A percentile compares a stretch with the other conserved stretches of the same genome.
Evolutionary conservation across 2,797 vertebrate species (phyloP).

Genomic region (Eulemur mongoz): DNA sequence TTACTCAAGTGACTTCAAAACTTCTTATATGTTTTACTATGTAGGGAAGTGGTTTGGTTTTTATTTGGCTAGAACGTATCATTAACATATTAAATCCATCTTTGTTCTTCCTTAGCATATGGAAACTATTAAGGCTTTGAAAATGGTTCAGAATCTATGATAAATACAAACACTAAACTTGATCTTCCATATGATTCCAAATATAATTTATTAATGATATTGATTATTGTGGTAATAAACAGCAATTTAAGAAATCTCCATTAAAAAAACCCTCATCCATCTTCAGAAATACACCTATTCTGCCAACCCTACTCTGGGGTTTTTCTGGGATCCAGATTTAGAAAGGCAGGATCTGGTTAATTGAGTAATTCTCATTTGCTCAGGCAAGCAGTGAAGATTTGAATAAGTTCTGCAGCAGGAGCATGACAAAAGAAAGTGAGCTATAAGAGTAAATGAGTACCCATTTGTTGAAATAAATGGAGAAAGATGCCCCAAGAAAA

Average conservation of each 20-base stretch:
- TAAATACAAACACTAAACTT: neutral
- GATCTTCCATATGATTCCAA: neutral
- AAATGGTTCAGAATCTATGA: neutral
- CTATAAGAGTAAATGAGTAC: neutral
- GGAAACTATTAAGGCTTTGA: constrained; percentile 10
- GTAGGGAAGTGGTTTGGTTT: neutral
- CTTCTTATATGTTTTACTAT: neutral
- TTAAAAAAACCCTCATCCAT: neutral
- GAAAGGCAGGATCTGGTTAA: neutral
- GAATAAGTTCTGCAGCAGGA: neutral
- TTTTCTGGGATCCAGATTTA: neutral
- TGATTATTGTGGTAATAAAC: neutral
- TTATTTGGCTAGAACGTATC: neutral
- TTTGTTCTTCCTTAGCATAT: constrained; percentile 9
- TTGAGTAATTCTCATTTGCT: neutral
- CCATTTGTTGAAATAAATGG: neutral
- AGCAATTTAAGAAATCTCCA: neutral
- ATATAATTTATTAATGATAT: neutral
- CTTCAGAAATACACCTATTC: neutral
- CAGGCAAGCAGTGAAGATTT: neutral
- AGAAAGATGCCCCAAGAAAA: neutral
- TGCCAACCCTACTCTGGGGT: neutral
- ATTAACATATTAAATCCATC: neutral
- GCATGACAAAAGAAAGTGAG: neutral
- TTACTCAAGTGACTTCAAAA: neutral